phyloP scores from a whole-genome alignment of 2,113 vertebrate species.

The Plestiodon gilberti region DNA sequence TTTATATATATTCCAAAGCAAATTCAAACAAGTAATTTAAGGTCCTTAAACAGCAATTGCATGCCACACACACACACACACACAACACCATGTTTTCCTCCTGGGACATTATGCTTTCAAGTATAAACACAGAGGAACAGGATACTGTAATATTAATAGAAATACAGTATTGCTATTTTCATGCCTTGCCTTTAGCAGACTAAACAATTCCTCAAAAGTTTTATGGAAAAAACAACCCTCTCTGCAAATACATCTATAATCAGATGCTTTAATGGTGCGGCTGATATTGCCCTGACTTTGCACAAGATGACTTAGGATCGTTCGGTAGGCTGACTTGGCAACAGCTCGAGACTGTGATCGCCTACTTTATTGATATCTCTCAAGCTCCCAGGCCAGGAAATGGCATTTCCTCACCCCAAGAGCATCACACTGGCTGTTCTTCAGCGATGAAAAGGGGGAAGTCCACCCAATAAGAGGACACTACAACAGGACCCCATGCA shows the following conservation, averaged over 20 bases:
- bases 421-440: not conserved
- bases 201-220: conserved; percentile 16
- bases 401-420: not conserved
- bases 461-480: not conserved
- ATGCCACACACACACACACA: conserved; percentile 10
- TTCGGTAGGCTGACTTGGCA: conserved; percentile 19
- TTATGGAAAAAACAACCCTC: not conserved
- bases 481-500: not conserved
- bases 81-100: conserved; percentile 39
- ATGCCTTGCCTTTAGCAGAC: conserved; percentile 43
- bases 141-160: conserved; percentile 31
- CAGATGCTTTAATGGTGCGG: not conserved
- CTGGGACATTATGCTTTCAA: conserved; percentile 55
- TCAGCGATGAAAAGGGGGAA: not conserved
- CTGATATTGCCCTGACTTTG: not conserved
- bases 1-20: conserved; percentile 47
- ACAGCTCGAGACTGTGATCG: not conserved
- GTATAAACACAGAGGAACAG: conserved; percentile 38
- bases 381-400: conserved; percentile 18
- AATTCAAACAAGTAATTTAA: conserved; percentile 68
- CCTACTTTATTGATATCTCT: conserved; percentile 12
- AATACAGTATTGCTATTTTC: conserved; percentile 19
- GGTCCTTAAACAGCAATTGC: conserved; percentile 68
- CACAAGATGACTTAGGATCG: conserved; percentile 7
- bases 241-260: not conserved